Evolutionary conservation across 2,797 vertebrate genomes (phyloP), one percentile per base, ranked within the genome.

Genomic region (Pangasius mekongensis): DNA sequence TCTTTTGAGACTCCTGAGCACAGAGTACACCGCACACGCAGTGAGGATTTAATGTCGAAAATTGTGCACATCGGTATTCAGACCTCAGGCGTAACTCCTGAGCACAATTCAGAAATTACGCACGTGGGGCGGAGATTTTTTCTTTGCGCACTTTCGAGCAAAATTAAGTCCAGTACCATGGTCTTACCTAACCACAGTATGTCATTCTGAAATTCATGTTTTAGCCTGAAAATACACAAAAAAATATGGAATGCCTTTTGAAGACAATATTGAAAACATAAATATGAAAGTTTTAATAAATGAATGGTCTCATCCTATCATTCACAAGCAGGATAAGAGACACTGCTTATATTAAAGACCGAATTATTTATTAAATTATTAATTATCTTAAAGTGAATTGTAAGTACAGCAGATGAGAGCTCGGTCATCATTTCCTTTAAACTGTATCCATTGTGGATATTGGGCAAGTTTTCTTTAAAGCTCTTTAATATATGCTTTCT

Each of bases 1-100:
- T 56, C 76, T 16, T 89, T 91, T 14, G 27, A 71, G 43, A 24
- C 73, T 18, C 16, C 3, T 78, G 76, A 56, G 18, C 76, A 78
- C 52, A 56, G 6, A 56, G 58, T 66, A 64, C 39, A 47, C 47
- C 1, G 7, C 13, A 11, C 52, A 36, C 77, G 2, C 54, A 24
- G 18, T n/a, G 43, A 54, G 47, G 52, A 83, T 76, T 66, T 84
- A 60, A 82, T 62, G 80, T 62, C 13, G 14, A 82, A 82, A 82
- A 82, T 83, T 83, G 58, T n/a, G 13, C 80, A 47, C 7, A 64
- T 52, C 11, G 18, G n/a, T 52, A 84, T 52, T 52, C 64, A 43
- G 64, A 77, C 67, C 16, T 54, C 9, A 69, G 64, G 64, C 62
- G 9, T 64, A 84, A 43, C 16, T 67, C 39, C 47, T 67, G 62